Conservation (phyloP, 2,797 vertebrate species). For the Eidolon dupreanum region DNA sequence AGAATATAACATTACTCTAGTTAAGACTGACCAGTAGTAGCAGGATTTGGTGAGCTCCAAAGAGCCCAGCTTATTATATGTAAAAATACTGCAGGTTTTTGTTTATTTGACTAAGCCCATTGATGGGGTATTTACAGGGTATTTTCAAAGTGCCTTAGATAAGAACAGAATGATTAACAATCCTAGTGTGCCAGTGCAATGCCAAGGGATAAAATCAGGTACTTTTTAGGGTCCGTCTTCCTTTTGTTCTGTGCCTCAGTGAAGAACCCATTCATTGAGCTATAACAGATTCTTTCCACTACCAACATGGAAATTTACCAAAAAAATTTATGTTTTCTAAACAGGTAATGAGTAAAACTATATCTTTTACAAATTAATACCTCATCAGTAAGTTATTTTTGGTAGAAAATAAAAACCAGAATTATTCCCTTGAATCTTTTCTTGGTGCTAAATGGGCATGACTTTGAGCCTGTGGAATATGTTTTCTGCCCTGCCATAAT, state of each 20-base stretch:
- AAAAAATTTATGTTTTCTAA: conserved; percentile 10
- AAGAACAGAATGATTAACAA: neutral
- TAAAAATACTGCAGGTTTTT: neutral
- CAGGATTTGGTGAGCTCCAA: neutral
- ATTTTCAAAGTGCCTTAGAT: neutral
- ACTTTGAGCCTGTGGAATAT: conserved; percentile 42
- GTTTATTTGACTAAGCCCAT: neutral
- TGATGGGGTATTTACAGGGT: neutral
- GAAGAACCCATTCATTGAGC: neutral
- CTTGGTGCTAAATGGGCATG: conserved; percentile 35
- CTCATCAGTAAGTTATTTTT: conserved; percentile 42
- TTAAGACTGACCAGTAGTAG: neutral
- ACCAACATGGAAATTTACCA: neutral
- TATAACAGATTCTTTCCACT: neutral
- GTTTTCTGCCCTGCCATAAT: conserved; percentile 45
- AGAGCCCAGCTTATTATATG: neutral
- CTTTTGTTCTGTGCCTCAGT: neutral
- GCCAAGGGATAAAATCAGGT: neutral
- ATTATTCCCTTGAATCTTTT: conserved; percentile 29
- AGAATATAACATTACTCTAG: neutral
- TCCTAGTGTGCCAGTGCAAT: neutral
- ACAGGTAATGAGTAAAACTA: neutral
- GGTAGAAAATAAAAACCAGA: conserved; percentile 5
- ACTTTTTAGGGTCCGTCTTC: neutral
- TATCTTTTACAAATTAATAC: neutral